Evolutionary conservation across 1,140 invertebrate species (phyloP), one percentile per base, ranked within the genome.

Genomic region (Zophobas atratus): DNA sequence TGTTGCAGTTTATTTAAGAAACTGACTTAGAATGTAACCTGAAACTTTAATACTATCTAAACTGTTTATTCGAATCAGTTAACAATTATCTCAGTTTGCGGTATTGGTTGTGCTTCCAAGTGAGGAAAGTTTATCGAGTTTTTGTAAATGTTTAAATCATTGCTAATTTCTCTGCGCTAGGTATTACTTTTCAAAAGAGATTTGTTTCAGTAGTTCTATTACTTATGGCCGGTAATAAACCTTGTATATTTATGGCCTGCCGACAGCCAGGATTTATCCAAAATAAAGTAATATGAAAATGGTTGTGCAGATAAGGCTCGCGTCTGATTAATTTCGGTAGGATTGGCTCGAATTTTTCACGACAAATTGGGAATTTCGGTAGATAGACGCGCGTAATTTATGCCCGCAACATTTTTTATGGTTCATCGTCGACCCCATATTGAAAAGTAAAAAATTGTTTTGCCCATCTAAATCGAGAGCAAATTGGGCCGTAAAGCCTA

Each of bases 361-460:
- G 56, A 60, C 56, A 60, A 60, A 60, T 60, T 60, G 56, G 34
- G n/a, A 60, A 60, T 60, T 60, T 39, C 35, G 55, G 34, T 57
- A 57, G 55, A 57, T 32, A 35, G 20, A 33, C 34, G 36, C 2
- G 35, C 8, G 36, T 60, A 60, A 39, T 60, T 60, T 60, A 60
- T 60, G 56, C 38, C 3, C n/a, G 56, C 6, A 8, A 1, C 56
- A 60, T 60, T 60, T 39, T 56, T 60, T 60, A 20, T 33, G 55
- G 20, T 33, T 6, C 6, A 51, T 51, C 6, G 8, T 6, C 5
- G 33, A n/a, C 6, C 36, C 56, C 56, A 60, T 60, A 60, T 60
- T 60, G 56, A 60, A 60, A 60, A 60, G 56, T 60, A 39, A 35
- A 60, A 60, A 60, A 60, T 36, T 38, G 56, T 38, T 60, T 60